phyloP scores from a whole-genome alignment of 2,888 invertebrate species.

The Fabriciana adippe region DNA sequence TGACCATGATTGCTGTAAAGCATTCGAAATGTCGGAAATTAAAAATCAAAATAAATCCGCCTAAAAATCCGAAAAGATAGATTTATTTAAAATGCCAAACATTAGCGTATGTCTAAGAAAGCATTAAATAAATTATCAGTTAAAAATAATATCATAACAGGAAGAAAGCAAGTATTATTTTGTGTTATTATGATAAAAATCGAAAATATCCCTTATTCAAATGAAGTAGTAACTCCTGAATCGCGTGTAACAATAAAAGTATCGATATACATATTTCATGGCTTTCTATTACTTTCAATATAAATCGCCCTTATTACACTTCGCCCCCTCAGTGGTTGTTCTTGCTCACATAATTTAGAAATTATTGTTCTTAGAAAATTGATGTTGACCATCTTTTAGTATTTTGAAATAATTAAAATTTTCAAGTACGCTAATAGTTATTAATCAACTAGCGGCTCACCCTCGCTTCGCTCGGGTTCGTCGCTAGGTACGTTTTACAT shows the following conservation, averaged over 20 bases:
- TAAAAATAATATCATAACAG: background rate
- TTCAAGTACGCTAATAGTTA: background rate
- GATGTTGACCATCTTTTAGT: background rate
- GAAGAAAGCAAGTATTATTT: background rate
- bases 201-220: conserved; percentile 5
- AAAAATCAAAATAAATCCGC: no score
- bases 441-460: no score
- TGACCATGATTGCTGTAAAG: no score
- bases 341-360: background rate
- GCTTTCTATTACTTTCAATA: conserved; percentile 6
- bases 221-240: background rate
- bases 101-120: no score
- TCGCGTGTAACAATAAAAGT: conserved; percentile 6
- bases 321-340: background rate
- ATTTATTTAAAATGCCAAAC: no score
- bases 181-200: conserved; percentile 4
- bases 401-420: background rate
- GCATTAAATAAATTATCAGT: no score
- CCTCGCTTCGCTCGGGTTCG: no score
- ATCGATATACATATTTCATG: conserved; percentile 11
- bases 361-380: background rate
- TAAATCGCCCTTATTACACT: background rate
- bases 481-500: no score
- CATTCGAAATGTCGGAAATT: no score
- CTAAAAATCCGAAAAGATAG: no score